Conservation (phyloP, 2,113 vertebrate species). For the Kobus ellipsiprymnus region DNA sequence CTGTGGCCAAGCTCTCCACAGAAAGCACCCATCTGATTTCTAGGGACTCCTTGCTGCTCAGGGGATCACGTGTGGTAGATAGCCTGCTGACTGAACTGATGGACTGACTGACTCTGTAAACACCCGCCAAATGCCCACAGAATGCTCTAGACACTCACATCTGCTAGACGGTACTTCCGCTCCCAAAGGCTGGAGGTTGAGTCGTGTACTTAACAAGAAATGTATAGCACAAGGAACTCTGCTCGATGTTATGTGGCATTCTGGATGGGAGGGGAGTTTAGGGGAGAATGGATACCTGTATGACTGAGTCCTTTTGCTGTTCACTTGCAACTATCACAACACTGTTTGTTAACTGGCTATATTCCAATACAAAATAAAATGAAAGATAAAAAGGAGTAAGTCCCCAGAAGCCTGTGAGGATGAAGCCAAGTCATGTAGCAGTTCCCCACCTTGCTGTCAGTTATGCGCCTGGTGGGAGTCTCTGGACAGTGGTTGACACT, state of each 20-base stretch:
- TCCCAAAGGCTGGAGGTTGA: too few species aligned
- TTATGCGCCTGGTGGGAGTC: neutral
- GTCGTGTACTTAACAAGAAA: neutral
- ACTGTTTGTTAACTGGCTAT: neutral
- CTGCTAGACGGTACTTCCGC: neutral
- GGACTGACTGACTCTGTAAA: neutral
- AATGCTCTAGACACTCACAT: rapidly evolving
- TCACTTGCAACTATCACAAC: neutral
- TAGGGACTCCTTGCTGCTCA: neutral
- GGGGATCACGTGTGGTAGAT: neutral
- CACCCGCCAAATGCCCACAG: neutral
- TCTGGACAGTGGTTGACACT: neutral
- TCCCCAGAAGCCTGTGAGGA: neutral
- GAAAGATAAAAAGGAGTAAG: neutral
- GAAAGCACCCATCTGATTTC: neutral
- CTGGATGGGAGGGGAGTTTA: neutral
- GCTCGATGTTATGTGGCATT: neutral
- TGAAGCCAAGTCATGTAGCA: neutral
- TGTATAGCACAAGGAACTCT: neutral
- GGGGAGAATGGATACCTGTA: neutral
- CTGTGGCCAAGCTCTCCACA: neutral
- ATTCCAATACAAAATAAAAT: neutral
- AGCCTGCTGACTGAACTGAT: neutral
- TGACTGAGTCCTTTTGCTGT: neutral
- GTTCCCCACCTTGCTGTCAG: neutral